A percentile compares a stretch with the other conserved stretches of the same genome.
Evolutionary conservation across 2,113 vertebrate species (phyloP).

Genomic region (Anolis carolinensis): DNA sequence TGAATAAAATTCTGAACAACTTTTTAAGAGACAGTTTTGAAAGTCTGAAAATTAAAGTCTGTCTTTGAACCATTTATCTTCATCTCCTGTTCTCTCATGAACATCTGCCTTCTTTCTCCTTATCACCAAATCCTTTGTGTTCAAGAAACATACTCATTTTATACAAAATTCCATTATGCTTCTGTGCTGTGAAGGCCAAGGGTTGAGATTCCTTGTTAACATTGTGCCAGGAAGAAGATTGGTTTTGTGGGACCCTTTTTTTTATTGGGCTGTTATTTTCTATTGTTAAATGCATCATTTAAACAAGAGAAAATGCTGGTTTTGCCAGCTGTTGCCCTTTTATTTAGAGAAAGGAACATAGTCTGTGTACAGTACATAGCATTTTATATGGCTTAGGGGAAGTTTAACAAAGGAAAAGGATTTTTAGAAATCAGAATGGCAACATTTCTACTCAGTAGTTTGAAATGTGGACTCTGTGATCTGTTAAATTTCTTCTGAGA

Average conservation of each 20-base stretch:
- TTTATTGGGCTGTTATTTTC: constrained; percentile 31
- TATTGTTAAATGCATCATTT: constrained; percentile 41
- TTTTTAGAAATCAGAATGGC: neutral
- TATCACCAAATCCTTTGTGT: constrained; percentile 30
- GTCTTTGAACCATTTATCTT: constrained; percentile 55
- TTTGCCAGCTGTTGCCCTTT: constrained; percentile 17
- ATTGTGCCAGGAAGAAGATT: constrained; percentile 34
- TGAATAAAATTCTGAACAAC: constrained; percentile 16
- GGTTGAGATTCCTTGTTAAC: constrained; percentile 23
- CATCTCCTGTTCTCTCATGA: constrained; percentile 49
- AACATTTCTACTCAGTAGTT: constrained; percentile 52
- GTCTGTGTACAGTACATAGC: constrained; percentile 35
- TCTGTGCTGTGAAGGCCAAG: neutral
- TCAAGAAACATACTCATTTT: constrained; percentile 45
- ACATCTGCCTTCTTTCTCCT: constrained; percentile 34
- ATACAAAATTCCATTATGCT: constrained; percentile 54
- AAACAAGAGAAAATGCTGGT: constrained; percentile 32
- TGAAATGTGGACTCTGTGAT: constrained; percentile 51
- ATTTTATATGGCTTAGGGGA: constrained; percentile 18
- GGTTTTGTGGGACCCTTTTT: constrained; percentile 19
- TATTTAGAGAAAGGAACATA: constrained; percentile 47
- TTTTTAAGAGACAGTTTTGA: constrained; percentile 21
- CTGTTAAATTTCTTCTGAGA: constrained; percentile 53
- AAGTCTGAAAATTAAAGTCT: constrained; percentile 54
- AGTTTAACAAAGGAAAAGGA: neutral